These are phyloP conservation scores for Gopherus flavomarginatus DNA, from an alignment of 2,113 vertebrate species.

Conservation along the genomic window DNA sequence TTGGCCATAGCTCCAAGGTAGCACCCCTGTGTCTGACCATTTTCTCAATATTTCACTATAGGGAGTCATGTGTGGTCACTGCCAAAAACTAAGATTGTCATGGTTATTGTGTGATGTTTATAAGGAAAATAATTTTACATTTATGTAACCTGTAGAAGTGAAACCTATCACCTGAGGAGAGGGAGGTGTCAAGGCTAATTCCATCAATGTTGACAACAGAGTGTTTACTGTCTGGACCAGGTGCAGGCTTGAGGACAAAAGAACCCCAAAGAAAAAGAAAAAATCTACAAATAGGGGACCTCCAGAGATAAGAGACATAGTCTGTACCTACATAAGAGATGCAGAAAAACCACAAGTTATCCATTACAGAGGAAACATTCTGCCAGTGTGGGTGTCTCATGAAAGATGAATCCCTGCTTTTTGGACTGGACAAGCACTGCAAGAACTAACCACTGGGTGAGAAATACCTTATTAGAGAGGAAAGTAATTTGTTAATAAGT, in stretches of 20 bases:
- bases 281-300: not conserved
- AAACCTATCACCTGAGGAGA: not conserved
- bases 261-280: not conserved
- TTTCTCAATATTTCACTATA: not conserved
- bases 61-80: not conserved
- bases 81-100: not conserved
- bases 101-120: not conserved
- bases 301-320: too few relatives aligned
- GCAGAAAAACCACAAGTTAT: not conserved
- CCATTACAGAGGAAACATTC: not conserved
- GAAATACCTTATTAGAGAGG: not conserved
- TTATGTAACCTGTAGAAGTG: too few relatives aligned
- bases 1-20: too few relatives aligned
- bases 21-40: not conserved
- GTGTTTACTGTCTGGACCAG: not conserved
- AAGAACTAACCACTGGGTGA: not conserved
- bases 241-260: not conserved
- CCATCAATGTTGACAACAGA: not conserved
- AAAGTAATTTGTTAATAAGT: not conserved
- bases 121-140: not conserved
- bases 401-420: not conserved
- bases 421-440: not conserved
- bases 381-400: not conserved
- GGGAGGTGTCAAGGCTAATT: not conserved
- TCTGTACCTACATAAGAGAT: not conserved